phyloP scores from a whole-genome alignment of 2,797 vertebrate species.

The Scolopax rusticola region DNA sequence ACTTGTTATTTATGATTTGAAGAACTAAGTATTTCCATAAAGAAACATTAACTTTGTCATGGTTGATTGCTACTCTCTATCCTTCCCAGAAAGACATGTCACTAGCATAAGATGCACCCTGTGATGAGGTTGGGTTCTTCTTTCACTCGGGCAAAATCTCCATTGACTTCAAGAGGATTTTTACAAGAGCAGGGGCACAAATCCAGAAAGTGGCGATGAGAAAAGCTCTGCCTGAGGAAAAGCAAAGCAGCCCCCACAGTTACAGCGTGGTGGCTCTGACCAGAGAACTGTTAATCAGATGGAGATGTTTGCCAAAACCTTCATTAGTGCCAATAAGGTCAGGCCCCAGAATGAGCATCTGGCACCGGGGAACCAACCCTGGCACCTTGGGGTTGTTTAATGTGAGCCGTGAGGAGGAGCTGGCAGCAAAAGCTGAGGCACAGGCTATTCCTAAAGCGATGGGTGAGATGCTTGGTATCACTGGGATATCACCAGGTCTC shows the following conservation, averaged over 20 bases:
- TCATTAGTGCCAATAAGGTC: background rate
- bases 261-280: background rate
- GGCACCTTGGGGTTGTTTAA: background rate
- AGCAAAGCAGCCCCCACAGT: background rate
- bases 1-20: background rate
- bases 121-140: background rate
- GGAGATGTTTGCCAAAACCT: background rate
- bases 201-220: background rate
- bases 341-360: background rate
- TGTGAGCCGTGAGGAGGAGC: background rate
- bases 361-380: background rate
- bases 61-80: background rate
- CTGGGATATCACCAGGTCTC: background rate
- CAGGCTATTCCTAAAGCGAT: background rate
- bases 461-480: background rate
- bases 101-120: background rate
- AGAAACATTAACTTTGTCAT: background rate
- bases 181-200: accelerated
- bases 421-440: background rate
- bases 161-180: background rate
- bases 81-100: background rate
- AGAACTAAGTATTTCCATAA: background rate
- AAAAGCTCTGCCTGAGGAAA: background rate
- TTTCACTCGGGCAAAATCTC: background rate
- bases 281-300: background rate